Evolutionary conservation across 2,113 vertebrate species (phyloP).

Genomic region (Hiodon alosoides): DNA sequence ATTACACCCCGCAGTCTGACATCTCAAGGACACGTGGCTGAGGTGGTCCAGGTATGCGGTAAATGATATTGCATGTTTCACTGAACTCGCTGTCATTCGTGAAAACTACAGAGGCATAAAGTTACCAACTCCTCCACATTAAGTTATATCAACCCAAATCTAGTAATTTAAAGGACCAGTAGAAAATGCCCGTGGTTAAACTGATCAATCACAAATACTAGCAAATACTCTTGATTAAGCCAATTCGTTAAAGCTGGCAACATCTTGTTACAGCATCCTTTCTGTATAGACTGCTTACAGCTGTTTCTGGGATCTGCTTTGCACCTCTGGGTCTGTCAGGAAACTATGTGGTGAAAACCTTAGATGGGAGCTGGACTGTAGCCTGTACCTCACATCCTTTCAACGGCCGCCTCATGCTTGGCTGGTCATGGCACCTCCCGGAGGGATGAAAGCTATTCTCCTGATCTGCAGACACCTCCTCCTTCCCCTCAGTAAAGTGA

Average conservation of each 20-base stretch:
- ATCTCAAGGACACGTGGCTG: too few relatives aligned
- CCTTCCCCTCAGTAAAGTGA: neutral
- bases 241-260: neutral
- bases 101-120: too few relatives aligned
- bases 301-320: slow-evolving; percentile 23
- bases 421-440: slow-evolving; percentile 22
- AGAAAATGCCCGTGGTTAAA: neutral
- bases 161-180: too few relatives aligned
- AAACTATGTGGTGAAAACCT: slow-evolving; percentile 20
- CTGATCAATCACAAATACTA: slow-evolving; percentile 1
- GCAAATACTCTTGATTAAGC: neutral
- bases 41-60: too few relatives aligned
- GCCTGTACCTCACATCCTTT: slow-evolving; percentile 26
- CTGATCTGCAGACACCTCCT: slow-evolving; percentile 4
- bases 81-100: too few relatives aligned
- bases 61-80: too few relatives aligned
- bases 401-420: slow-evolving; percentile 15
- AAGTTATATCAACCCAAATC: too few relatives aligned
- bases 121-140: too few relatives aligned
- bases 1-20: too few relatives aligned
- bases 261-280: neutral
- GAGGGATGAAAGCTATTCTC: slow-evolving; percentile 19
- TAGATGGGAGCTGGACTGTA: slow-evolving; percentile 13
- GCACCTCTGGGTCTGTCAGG: slow-evolving; percentile 13
- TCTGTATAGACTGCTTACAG: slow-evolving; percentile 6